phyloP scores from a whole-genome alignment of 2,113 vertebrate species.

The Candoia aspera region DNA sequence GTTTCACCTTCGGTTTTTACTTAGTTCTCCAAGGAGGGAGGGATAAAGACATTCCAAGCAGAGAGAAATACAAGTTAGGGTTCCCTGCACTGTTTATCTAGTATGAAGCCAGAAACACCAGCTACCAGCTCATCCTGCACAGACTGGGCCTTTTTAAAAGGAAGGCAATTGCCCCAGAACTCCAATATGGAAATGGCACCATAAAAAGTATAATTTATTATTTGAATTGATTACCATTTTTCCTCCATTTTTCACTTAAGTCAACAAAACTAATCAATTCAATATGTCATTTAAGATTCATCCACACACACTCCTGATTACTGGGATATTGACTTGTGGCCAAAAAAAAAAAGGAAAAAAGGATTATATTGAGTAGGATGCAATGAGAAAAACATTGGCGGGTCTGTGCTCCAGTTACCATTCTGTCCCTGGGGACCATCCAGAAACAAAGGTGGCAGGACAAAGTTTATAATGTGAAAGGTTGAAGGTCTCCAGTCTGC shows the following conservation, averaged over 20 bases:
- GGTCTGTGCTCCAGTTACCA: background rate
- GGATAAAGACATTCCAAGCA: background rate
- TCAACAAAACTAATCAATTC: too few relatives aligned
- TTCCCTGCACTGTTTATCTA: background rate
- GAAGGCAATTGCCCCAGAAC: background rate
- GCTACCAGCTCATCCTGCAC: background rate
- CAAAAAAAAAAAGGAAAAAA: too few relatives aligned
- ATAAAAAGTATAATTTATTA: background rate
- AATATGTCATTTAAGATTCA: too few relatives aligned
- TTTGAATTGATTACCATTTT: background rate
- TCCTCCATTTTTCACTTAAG: too few relatives aligned
- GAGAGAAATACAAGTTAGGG: background rate
- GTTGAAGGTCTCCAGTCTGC: background rate
- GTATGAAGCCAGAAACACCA: background rate
- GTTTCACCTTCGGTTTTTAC: background rate
- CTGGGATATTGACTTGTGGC: too few relatives aligned
- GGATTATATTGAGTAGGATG: too few relatives aligned
- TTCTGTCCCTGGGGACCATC: background rate
- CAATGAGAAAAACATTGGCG: too few relatives aligned
- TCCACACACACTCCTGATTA: too few relatives aligned
- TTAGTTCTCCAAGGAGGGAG: background rate
- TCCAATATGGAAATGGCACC: background rate
- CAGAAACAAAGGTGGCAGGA: background rate
- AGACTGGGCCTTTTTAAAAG: background rate
- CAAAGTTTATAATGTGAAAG: background rate